Conservation (phyloP, 2,888 invertebrate species). For the Plutella xylostella region DNA sequence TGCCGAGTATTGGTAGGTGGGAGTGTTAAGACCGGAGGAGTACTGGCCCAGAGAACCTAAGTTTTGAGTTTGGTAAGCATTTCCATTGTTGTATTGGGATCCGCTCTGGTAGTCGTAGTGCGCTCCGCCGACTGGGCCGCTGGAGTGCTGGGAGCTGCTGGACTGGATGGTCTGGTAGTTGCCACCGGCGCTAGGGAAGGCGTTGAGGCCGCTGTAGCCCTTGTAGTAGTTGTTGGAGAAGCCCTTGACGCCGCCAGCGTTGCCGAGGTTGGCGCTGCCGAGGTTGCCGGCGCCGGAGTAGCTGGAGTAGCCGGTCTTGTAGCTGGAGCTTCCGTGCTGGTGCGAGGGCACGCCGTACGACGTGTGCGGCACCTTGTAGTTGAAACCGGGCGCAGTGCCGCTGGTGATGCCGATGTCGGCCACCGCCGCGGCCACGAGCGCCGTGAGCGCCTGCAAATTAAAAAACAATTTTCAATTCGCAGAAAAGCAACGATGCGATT, state of each 20-base stretch:
- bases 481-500: too few species aligned
- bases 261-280: neutral
- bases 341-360: slow-evolving; percentile 50
- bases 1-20: neutral
- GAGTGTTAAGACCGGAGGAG: neutral
- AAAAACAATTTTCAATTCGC: too few species aligned
- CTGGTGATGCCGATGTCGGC: slow-evolving; percentile 37
- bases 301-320: slow-evolving; percentile 19
- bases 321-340: slow-evolving; percentile 20
- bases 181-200: slow-evolving; percentile 20
- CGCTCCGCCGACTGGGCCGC: neutral
- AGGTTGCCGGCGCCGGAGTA: slow-evolving; percentile 3
- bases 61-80: slow-evolving; percentile 18
- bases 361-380: slow-evolving; percentile 50
- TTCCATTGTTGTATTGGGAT: slow-evolving; percentile 22
- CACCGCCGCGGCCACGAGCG: slow-evolving; percentile 33
- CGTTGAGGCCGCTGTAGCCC: slow-evolving; percentile 11
- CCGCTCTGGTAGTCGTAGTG: slow-evolving; percentile 4
- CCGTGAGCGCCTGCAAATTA: slow-evolving; percentile 39
- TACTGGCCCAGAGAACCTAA: too few species aligned
- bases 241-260: neutral
- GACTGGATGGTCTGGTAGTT: slow-evolving; percentile 3
- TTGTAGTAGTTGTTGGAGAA: slow-evolving; percentile 15
- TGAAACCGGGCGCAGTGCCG: slow-evolving; percentile 32
- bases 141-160: slow-evolving; percentile 1